Evolutionary conservation across 2,113 vertebrate genomes (phyloP).

Genomic region (Elephantulus edwardii): DNA sequence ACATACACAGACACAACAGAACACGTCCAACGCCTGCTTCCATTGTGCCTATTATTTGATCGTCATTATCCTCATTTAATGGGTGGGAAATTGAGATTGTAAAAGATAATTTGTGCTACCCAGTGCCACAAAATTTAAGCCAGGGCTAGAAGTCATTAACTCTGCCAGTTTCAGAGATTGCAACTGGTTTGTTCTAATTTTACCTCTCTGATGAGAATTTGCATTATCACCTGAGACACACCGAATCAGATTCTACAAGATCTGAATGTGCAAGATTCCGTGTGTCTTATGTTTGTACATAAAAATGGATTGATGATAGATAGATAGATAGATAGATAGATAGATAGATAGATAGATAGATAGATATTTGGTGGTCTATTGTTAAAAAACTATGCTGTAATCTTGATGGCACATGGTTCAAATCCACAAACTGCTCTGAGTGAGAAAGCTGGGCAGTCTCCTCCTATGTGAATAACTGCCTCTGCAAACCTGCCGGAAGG

Average conservation of each 20-base stretch:
- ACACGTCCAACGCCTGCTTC: neutral
- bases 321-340: too few relatives aligned
- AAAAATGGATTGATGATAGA: too few relatives aligned
- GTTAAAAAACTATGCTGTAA: too few relatives aligned
- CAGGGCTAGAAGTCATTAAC: conserved; percentile 49
- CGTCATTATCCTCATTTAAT: conserved; percentile 55
- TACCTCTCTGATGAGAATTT: neutral
- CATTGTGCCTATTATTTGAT: neutral
- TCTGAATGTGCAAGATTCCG: too few relatives aligned
- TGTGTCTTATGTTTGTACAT: too few relatives aligned
- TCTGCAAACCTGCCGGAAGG: too few relatives aligned
- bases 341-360: too few relatives aligned
- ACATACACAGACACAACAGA: conserved; percentile 28
- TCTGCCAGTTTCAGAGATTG: conserved; percentile 28
- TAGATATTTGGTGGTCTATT: too few relatives aligned
- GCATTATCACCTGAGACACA: neutral
- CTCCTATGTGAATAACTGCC: too few relatives aligned
- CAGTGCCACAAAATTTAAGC: conserved; percentile 25
- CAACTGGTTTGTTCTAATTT: neutral
- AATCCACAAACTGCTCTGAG: too few relatives aligned
- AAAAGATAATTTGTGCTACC: conserved; percentile 34
- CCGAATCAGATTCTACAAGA: neutral
- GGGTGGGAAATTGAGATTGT: conserved; percentile 46
- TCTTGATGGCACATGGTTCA: too few relatives aligned
- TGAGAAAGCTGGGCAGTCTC: too few relatives aligned